These are phyloP conservation scores for Coptodon bakossiorum DNA, from an alignment of 2,113 vertebrate species.

Conservation along the genomic window DNA sequence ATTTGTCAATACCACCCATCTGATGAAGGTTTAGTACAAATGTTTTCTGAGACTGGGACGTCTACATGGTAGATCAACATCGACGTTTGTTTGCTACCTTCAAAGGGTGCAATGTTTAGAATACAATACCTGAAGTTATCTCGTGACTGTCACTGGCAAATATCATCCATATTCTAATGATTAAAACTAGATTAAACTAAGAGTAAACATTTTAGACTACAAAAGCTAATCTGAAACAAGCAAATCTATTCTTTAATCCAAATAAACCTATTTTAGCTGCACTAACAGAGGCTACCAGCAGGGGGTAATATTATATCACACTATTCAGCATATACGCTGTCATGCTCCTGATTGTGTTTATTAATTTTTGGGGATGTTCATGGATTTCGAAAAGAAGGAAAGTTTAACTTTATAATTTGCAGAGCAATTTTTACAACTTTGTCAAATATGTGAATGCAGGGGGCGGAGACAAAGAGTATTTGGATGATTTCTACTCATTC, in stretches of 20 bases:
- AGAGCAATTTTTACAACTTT: neutral
- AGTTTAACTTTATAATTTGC: too few species aligned
- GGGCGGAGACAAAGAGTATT: neutral
- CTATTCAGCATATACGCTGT: neutral
- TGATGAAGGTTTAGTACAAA: neutral
- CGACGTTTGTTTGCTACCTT: accelerated
- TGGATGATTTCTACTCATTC: neutral
- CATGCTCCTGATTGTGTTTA: neutral
- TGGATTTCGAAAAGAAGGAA: neutral
- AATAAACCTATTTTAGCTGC: neutral
- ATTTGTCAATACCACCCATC: neutral
- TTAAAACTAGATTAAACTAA: neutral
- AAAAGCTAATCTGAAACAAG: neutral
- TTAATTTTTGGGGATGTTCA: neutral
- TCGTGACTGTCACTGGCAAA: neutral
- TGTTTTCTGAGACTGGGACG: neutral
- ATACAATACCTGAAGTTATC: neutral
- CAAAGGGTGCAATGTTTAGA: neutral
- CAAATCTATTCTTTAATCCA: neutral
- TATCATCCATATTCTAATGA: neutral
- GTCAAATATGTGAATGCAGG: neutral
- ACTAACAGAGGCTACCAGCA: neutral
- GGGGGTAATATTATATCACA: conserved; percentile 2
- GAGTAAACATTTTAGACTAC: neutral
- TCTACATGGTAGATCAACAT: neutral